phyloP scores from a whole-genome alignment of 2,888 invertebrate genomes.

The Nomada hirtipes region DNA sequence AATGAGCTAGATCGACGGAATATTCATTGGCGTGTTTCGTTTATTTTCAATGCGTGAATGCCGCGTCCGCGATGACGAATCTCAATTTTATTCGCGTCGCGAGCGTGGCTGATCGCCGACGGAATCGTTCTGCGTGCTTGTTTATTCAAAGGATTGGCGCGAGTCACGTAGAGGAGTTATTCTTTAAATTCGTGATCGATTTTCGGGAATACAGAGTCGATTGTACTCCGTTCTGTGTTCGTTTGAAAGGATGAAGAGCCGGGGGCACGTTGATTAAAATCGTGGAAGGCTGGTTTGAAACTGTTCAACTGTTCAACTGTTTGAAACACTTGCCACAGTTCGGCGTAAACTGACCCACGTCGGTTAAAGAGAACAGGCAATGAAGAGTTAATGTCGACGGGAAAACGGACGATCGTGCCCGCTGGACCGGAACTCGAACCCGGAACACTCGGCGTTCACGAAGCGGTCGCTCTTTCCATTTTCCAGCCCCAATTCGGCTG shows the following conservation, averaged over 20 bases:
- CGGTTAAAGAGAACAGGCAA: background rate
- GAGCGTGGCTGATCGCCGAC: background rate
- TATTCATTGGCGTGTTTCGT: conserved; percentile 39
- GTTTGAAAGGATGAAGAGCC: too few species aligned
- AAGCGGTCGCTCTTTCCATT: background rate
- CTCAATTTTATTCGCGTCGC: conserved; percentile 20
- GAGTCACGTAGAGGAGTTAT: background rate
- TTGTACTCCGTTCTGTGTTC: background rate
- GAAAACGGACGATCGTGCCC: conserved; percentile 11
- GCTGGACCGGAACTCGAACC: conserved; percentile 27
- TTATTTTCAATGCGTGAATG: conserved; percentile 43
- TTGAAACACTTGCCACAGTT: background rate
- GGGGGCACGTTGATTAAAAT: too few species aligned
- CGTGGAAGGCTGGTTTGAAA: too few species aligned
- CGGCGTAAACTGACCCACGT: background rate
- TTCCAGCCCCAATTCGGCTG: background rate
- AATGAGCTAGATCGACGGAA: conserved; percentile 34
- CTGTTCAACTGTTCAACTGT: too few species aligned
- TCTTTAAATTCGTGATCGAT: background rate
- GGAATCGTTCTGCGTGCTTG: background rate
- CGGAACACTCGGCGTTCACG: conserved; percentile 2
- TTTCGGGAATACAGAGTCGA: background rate
- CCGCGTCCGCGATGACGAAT: conserved; percentile 17
- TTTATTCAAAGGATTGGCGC: background rate
- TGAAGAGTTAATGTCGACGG: background rate